These are phyloP conservation scores for Ianthella basta DNA, from an alignment of 37 sponge, comb jelly and placozoan species.

Conservation along the genomic window DNA sequence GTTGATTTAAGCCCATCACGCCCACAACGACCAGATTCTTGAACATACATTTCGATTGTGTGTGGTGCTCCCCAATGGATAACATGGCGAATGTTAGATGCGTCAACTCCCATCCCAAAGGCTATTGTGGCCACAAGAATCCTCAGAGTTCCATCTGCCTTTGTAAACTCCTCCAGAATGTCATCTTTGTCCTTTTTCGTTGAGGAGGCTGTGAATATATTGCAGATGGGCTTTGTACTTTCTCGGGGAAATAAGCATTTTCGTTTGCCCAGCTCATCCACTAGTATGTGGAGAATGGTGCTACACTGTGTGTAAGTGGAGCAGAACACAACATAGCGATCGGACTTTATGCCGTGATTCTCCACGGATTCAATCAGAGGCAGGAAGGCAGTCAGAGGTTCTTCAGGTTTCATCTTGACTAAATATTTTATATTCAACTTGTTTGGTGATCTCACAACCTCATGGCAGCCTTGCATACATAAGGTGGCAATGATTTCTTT, in stretches of 20 bases:
- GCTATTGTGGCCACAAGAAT: not conserved
- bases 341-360: not conserved
- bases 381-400: too few species aligned
- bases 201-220: conserved; percentile 1
- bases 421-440: too few species aligned
- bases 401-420: too few species aligned
- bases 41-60: conserved; percentile 5
- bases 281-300: conserved; percentile 14
- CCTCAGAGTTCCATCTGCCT: not conserved
- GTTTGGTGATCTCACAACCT: too few species aligned
- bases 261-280: not conserved
- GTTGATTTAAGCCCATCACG: conserved; percentile 9
- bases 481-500: too few species aligned
- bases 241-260: not conserved
- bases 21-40: not conserved
- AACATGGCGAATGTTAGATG: conserved; percentile 1
- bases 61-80: conserved; percentile 13
- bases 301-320: conserved; percentile 7
- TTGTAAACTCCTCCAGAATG: not conserved
- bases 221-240: not conserved
- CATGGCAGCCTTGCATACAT: too few species aligned
- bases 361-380: too few species aligned
- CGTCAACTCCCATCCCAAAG: not conserved
- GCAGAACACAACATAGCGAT: not conserved
- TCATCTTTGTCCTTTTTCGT: not conserved